Percentiles rank a stretch among this genome's conserved stretches.
These are phyloP conservation scores for Labia minor DNA, from an alignment of 2,888 invertebrate genomes.

Conservation along the genomic window DNA sequence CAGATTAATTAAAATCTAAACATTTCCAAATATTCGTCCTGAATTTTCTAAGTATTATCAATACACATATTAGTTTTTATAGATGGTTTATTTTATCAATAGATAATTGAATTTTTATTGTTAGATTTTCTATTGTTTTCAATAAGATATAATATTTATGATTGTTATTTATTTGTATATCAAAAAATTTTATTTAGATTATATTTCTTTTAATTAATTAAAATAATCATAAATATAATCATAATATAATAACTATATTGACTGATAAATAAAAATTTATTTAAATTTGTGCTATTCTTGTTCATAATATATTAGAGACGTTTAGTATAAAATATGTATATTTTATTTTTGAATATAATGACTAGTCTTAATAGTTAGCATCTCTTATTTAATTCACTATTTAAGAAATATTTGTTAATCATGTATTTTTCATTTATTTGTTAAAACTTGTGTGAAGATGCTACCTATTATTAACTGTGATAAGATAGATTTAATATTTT, in stretches of 20 bases:
- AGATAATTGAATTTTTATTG: neutral
- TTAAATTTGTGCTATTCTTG: no score
- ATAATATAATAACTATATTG: no score
- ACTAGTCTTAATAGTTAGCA: neutral
- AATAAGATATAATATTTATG: no score
- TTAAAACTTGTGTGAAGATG: neutral
- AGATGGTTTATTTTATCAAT: neutral
- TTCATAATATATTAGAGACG: no score
- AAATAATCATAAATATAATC: no score
- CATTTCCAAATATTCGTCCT: neutral
- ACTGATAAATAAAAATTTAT: no score
- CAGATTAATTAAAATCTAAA: conserved; percentile 33
- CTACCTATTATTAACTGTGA: neutral
- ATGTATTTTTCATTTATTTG: neutral
- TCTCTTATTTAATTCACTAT: neutral
- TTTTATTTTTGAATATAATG: neutral
- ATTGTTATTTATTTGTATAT: no score
- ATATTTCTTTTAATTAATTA: no score
- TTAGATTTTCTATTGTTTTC: no score
- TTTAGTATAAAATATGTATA: neutral
- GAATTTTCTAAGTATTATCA: neutral
- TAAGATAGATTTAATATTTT: neutral
- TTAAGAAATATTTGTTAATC: neutral
- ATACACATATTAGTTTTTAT: neutral
- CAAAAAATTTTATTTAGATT: no score